Evolutionary conservation across 2,888 invertebrate species (phyloP).

Genomic region (Teleogryllus oceanicus): DNA sequence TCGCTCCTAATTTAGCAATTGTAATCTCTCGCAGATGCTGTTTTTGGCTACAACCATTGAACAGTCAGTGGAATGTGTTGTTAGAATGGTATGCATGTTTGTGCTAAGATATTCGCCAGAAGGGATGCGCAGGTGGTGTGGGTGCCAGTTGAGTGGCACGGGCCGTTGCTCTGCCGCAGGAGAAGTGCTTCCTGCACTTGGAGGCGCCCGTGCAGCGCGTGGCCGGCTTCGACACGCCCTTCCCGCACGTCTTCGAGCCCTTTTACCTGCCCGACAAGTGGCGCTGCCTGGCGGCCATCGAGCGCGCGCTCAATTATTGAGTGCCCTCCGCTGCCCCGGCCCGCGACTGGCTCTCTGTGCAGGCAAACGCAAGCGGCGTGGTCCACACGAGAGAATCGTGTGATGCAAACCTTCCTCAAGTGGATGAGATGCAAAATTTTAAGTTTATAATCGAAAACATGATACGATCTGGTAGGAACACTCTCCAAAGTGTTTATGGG

Average conservation of each 20-base stretch:
- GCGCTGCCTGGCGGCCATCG: conserved; percentile 81
- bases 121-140: too few relatives aligned
- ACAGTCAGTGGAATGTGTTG: neutral
- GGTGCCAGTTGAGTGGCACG: too few relatives aligned
- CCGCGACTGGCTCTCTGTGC: too few relatives aligned
- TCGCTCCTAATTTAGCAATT: too few relatives aligned
- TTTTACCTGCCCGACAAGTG: conserved; percentile 94
- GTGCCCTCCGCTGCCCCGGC: neutral
- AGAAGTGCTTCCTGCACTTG: conserved; percentile 89
- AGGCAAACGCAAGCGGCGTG: too few relatives aligned
- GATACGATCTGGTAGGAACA: too few relatives aligned
- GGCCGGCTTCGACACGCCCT: conserved; percentile 95
- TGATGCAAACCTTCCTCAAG: too few relatives aligned
- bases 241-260: conserved; percentile 93
- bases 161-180: conserved; percentile 53
- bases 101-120: too few relatives aligned
- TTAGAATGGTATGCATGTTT: neutral
- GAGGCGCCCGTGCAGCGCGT: conserved; percentile 90
- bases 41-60: neutral
- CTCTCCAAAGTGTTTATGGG: too few relatives aligned
- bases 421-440: too few relatives aligned
- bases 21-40: neutral
- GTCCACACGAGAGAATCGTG: too few relatives aligned
- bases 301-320: conserved; percentile 70
- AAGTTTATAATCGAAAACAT: too few relatives aligned